Base-by-base conservation (phyloP, 2,888 invertebrate genomes). In the Sphaerophoria rueppellii region DNA sequence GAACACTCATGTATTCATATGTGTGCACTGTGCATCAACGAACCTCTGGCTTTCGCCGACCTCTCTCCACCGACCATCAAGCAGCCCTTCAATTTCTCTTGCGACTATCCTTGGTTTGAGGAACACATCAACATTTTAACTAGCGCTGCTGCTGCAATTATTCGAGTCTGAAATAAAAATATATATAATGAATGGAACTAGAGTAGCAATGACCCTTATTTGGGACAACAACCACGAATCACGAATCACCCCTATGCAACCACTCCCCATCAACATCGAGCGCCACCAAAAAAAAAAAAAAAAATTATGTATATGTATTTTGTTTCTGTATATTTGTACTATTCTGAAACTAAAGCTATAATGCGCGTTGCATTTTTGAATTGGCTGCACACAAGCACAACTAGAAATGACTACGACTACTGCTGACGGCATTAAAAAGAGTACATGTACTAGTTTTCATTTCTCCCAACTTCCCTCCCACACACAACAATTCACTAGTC, bases 181-280 rank as follows among this genome's bases (percentile, higher is more conserved):
- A 57, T 72, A 85, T 69, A 80, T 76, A 85, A 81, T 81, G 72
- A 81, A 81, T 80, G 70, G 80, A 81, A 76, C 61, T 85, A 85
- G 54, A 72, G 86, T 88, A 89, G 89, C 88, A 89, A 88, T 89
- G 89, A 89, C 88, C 89, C 89, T 88, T 89, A 88, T 88, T 87
- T 89, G 87, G 89, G 89, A 86, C 89, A 88, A 88, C 87, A 88
- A 88, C 88, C 88, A 88, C 87, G 69, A 60, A 76, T 80, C 79
- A 71, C 71, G 70, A 24, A 67, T 75, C 72, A 72, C 61, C 72
- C 83, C 75, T 58, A 14, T 12, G 11, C 14, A 50, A 35, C 54
- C n/a, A 65, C 74, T 35, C 54, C 60, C 37, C 35, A 70, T 61
- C n/a, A 46, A 16, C 48, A 50, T 5, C 14, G 32, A 65, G 16